These are phyloP conservation scores for Varecia variegata DNA, from an alignment of 2,797 vertebrate genomes.

Conservation along the genomic window DNA sequence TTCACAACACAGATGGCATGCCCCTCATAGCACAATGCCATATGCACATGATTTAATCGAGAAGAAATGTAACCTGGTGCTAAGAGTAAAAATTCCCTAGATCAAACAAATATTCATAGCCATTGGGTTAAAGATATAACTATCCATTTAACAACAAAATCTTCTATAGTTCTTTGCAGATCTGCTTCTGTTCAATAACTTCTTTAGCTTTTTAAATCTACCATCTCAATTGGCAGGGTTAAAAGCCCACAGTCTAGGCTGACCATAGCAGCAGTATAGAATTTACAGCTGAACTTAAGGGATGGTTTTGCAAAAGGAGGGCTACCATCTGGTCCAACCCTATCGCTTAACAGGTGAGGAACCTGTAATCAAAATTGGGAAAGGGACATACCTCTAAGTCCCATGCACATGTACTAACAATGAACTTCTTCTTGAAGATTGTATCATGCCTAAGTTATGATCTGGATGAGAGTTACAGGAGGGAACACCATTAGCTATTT, in stretches of 20 bases:
- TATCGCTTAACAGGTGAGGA: background rate
- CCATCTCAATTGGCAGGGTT: background rate
- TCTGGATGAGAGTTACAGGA: background rate
- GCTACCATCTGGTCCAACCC: background rate
- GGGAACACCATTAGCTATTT: background rate
- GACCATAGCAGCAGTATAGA: background rate
- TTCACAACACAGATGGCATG: background rate
- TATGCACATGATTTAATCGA: background rate
- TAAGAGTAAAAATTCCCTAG: background rate
- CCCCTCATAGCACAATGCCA: background rate
- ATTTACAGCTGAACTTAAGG: background rate
- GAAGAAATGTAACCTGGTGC: background rate
- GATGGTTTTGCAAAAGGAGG: background rate
- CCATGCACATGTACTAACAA: background rate
- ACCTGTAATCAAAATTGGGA: background rate
- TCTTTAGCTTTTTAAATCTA: background rate
- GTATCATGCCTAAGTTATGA: background rate
- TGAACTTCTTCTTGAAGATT: background rate
- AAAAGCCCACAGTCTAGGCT: background rate
- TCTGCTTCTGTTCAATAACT: background rate
- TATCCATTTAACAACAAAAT: conserved; percentile 7
- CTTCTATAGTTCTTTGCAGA: conserved; percentile 7
- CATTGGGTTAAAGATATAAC: conserved; percentile 6
- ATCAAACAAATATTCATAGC: background rate
- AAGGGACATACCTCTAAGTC: background rate